Evolutionary conservation across 2,113 vertebrate genomes (phyloP).

Genomic region (Hemichromis elongatus): DNA sequence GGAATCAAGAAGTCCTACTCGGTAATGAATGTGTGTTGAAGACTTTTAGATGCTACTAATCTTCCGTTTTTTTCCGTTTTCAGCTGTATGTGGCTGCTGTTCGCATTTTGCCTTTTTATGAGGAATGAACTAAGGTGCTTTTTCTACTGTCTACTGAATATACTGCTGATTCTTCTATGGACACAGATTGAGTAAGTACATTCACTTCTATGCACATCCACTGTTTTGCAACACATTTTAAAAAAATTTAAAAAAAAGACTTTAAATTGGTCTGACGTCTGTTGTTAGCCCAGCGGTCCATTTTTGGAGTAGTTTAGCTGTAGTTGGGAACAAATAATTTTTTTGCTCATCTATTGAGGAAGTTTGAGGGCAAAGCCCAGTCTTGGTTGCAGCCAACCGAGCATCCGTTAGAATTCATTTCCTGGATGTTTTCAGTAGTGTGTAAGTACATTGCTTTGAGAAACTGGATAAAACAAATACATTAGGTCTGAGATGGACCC

Average conservation of each 20-base stretch:
- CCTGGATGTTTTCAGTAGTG: neutral
- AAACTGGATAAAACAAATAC: neutral
- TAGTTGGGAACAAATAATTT: neutral
- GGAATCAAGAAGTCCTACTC: conserved; percentile 39
- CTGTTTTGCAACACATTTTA: neutral
- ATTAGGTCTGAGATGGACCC: neutral
- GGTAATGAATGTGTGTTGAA: neutral
- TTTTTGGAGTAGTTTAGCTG: neutral
- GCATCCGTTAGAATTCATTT: neutral
- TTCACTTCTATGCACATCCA: neutral
- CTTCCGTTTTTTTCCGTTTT: conserved; percentile 17
- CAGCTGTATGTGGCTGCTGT: conserved; percentile 47
- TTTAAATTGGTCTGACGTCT: neutral
- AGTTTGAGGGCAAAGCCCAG: neutral
- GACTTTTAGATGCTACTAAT: neutral
- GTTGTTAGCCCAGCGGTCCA: rapidly evolving
- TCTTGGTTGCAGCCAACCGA: neutral
- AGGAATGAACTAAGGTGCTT: conserved; percentile 43
- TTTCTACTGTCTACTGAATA: conserved; percentile 46
- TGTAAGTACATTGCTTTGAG: neutral
- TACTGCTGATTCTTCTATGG: conserved; percentile 56
- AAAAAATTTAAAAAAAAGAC: neutral
- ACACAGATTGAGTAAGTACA: conserved; percentile 60
- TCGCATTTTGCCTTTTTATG: conserved; percentile 38
- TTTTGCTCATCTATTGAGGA: neutral